Evolutionary conservation across 2,888 invertebrate species (phyloP), one percentile per base, ranked within the genome.

Genomic region (Leistus spinibarbis): DNA sequence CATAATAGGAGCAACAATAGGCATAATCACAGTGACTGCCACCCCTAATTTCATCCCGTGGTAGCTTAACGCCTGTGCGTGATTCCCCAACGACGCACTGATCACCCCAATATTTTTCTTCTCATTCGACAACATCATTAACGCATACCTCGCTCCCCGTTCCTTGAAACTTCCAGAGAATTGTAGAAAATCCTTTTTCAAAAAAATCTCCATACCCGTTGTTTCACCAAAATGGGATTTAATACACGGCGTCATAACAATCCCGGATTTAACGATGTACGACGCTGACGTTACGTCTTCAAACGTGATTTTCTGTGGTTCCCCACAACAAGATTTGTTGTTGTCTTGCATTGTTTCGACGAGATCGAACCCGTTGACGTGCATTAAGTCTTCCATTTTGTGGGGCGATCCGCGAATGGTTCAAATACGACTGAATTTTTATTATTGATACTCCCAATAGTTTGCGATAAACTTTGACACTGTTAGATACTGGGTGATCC

Each of bases 1-100:
- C 86, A 89, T 89, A 63, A 93, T 87, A 0, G 92, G 90, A 0
- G 91, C 89, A 13, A 88, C 85, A 2, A 86, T 84, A 0, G 93
- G 93, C 91, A 93, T 90, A 24, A 93, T 89, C 0, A 92, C 95
- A 0, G 94, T 95, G 0, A 91, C 90, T 0, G 93, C 91, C 22
- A 94, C 89, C 56, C 88, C 87, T 7, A 95, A 87, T 76, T 89
- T 88, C 79, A 89, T 87, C 0, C 95, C 95, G 83, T 95, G 95
- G 83, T 93, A 96, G 78, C 92, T 91, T 64, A 95, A 82, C 0
- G 91, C 90, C 54, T 90, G 84, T 0, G 92, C 93, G 81, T 92
- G 92, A 82, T 94, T 93, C 0, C 93, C 93, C 10, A 91, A 87
- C 4, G 92, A 92, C 0, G 92, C 92, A 10, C 92, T 88, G 27